Evolutionary conservation across 2,113 vertebrate species (phyloP).

Genomic region (Dasyprocta punctata): DNA sequence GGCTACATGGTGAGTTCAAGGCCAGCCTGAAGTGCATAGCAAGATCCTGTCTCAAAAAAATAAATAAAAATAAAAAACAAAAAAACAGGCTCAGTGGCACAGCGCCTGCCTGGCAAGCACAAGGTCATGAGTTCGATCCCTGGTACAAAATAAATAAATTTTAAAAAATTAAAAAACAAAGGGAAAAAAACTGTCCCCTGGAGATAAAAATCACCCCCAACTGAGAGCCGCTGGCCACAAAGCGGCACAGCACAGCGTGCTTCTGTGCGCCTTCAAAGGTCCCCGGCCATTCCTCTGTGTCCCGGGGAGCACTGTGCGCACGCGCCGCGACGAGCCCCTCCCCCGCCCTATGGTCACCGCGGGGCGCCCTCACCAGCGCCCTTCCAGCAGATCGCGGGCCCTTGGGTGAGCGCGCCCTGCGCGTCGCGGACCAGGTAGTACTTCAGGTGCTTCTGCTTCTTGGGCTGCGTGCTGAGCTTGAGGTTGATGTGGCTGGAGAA

Average conservation of each 20-base stretch:
- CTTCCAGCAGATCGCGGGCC: conserved; percentile 96
- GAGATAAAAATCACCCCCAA: neutral
- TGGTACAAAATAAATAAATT: too few relatives aligned
- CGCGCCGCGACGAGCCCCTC: too few relatives aligned
- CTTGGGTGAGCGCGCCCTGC: conserved; percentile 93
- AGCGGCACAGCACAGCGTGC: neutral
- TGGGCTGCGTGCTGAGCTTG: conserved; percentile 96
- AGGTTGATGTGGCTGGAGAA: conserved; percentile 99
- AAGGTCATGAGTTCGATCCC: too few relatives aligned
- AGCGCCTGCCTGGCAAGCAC: too few relatives aligned
- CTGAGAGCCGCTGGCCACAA: neutral
- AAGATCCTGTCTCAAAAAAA: neutral
- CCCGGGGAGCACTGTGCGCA: neutral
- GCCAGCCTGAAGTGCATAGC: too few relatives aligned
- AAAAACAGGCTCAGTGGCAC: too few relatives aligned
- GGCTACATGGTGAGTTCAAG: too few relatives aligned
- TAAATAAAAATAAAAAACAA: too few relatives aligned
- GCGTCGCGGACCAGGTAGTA: conserved; percentile 93
- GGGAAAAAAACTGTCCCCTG: neutral
- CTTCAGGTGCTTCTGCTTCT: conserved; percentile 99
- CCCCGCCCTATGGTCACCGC: too few relatives aligned
- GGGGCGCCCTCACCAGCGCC: conserved; percentile 92
- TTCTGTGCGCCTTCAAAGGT: neutral
- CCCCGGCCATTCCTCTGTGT: neutral
- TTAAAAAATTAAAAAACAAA: neutral